Conservation (phyloP, 2,113 vertebrate species). For the Chamaea fasciata region DNA sequence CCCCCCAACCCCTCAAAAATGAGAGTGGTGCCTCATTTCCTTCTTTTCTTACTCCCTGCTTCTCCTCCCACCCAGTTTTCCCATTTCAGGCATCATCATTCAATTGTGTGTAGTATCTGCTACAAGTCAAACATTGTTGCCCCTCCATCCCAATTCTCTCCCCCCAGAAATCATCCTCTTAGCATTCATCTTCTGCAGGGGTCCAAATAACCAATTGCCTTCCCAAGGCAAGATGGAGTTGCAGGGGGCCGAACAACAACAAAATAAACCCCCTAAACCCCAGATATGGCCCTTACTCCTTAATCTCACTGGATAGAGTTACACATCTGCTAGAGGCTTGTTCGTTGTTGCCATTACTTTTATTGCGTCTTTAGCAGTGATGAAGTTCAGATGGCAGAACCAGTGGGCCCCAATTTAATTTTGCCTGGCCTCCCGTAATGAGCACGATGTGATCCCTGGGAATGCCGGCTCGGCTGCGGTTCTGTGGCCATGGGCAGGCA, state of each 20-base stretch:
- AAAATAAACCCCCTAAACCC: background rate
- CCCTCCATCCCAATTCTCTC: background rate
- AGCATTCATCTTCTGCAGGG: background rate
- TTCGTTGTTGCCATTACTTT: slow-evolving; percentile 27
- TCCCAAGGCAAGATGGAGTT: background rate
- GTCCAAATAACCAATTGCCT: background rate
- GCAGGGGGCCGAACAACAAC: background rate
- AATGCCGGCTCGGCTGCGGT: background rate
- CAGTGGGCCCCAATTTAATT: slow-evolving; percentile 53
- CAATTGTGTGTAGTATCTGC: background rate
- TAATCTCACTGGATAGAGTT: slow-evolving; percentile 33
- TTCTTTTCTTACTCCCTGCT: background rate
- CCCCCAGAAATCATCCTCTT: background rate
- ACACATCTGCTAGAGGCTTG: slow-evolving; percentile 58
- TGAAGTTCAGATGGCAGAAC: slow-evolving; percentile 53
- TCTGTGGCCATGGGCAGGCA: background rate
- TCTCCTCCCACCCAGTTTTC: background rate
- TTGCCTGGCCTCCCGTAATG: background rate
- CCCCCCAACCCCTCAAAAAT: background rate
- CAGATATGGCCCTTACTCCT: background rate
- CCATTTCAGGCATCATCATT: background rate
- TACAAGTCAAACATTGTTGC: background rate
- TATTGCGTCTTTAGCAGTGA: slow-evolving; percentile 51
- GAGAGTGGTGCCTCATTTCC: background rate
- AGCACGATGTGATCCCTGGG: background rate